phyloP scores from a whole-genome alignment of 2,113 vertebrate genomes.

The Numida meleagris region DNA sequence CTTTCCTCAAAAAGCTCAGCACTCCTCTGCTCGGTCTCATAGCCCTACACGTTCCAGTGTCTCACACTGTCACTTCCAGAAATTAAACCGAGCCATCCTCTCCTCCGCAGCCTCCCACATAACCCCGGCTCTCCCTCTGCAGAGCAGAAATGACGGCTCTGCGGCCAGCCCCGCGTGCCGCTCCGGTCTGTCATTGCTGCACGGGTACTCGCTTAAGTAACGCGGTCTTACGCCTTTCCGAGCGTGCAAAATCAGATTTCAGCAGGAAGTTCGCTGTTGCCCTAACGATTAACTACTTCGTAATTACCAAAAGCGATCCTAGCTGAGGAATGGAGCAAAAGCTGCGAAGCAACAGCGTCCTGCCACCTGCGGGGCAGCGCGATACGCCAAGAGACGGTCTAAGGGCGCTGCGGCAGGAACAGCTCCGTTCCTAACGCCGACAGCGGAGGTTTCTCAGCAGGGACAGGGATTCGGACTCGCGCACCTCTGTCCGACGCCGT shows the following conservation, averaged over 20 bases:
- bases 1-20: not conserved
- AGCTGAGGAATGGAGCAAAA: not conserved
- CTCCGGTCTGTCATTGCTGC: rapidly evolving
- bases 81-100: not conserved
- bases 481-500: not conserved
- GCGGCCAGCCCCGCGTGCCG: no score
- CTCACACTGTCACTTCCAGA: not conserved
- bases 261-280: not conserved
- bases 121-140: not conserved
- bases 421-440: not conserved
- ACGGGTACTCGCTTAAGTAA: not conserved
- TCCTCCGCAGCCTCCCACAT: not conserved
- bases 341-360: not conserved
- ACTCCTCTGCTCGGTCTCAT: not conserved
- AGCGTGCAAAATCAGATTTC: not conserved
- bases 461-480: not conserved
- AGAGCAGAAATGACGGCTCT: not conserved
- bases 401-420: not conserved
- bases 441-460: no score
- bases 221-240: rapidly evolving
- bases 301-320: not conserved
- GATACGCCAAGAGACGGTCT: not conserved
- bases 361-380: not conserved
- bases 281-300: not conserved
- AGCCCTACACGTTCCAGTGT: not conserved